Evolutionary conservation across 92 coral and sea anemone species (phyloP).

Genomic region (Paragorgia papillata): DNA sequence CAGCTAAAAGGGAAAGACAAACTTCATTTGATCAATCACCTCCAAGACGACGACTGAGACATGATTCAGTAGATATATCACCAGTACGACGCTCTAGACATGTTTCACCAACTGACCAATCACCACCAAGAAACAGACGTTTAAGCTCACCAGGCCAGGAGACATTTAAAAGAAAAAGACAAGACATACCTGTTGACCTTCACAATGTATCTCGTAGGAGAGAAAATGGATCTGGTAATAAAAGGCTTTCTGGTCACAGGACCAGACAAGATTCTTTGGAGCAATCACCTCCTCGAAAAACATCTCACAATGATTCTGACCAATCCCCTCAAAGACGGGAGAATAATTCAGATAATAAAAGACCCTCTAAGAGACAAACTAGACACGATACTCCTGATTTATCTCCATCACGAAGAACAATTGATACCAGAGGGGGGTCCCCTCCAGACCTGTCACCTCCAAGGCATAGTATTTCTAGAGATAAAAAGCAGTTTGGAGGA

Average conservation of each 20-base stretch:
- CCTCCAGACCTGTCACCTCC: constrained; percentile 6
- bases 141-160: not conserved
- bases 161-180: not conserved
- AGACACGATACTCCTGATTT: constrained; percentile 40
- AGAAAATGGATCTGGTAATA: not conserved
- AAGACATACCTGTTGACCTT: not conserved
- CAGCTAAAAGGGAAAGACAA: constrained; percentile 12
- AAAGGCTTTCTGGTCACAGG: not conserved
- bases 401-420: constrained; percentile 60
- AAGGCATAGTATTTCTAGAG: constrained; percentile 23
- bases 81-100: constrained; percentile 59
- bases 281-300: constrained; percentile 40
- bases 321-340: constrained; percentile 7
- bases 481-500: not conserved
- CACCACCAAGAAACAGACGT: constrained; percentile 71
- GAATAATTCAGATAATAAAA: not conserved
- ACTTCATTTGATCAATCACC: constrained; percentile 22
- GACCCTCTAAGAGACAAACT: not conserved
- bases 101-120: constrained; percentile 73
- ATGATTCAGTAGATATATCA: constrained; percentile 48
- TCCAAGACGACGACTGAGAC: constrained; percentile 1
- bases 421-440: constrained; percentile 1
- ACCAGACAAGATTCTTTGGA: constrained; percentile 53
- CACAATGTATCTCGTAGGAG: not conserved
- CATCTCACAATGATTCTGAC: not conserved